Conservation (phyloP, 2,888 invertebrate species). For the Watsonalla binaria region DNA sequence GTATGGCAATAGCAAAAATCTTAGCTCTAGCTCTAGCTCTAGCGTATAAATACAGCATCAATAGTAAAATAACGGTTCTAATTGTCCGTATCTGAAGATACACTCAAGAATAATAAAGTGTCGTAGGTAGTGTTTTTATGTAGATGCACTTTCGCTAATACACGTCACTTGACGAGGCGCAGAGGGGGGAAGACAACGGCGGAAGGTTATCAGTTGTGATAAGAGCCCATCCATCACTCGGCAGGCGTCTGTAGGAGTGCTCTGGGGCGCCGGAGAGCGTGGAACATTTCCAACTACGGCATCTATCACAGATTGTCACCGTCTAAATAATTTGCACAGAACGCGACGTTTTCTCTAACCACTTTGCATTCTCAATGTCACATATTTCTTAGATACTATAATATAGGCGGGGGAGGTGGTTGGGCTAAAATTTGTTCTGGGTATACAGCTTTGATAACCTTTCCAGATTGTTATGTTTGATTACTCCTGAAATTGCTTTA, state of each 20-base stretch:
- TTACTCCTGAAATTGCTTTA: no score
- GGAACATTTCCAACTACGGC: slow-evolving; percentile 53
- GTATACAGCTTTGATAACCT: no score
- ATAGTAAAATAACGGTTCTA: no score
- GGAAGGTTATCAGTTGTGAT: slow-evolving; percentile 72
- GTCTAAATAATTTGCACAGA: slow-evolving; percentile 3
- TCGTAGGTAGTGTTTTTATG: slow-evolving; percentile 13
- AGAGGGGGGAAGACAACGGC: slow-evolving; percentile 37
- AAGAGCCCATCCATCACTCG: slow-evolving; percentile 70
- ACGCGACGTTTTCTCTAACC: background rate
- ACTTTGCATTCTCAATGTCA: background rate
- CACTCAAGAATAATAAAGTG: background rate
- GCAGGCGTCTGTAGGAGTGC: slow-evolving; percentile 41
- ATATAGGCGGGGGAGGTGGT: no score
- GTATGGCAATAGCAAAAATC: no score
- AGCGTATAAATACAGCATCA: no score
- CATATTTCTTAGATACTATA: background rate
- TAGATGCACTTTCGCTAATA: slow-evolving; percentile 42
- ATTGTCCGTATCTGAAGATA: no score
- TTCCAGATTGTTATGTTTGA: no score
- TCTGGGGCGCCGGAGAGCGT: slow-evolving; percentile 32
- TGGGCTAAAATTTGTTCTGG: no score
- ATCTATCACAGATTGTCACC: slow-evolving; percentile 22
- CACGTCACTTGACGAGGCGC: slow-evolving; percentile 25
- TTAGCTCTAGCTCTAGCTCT: no score